Base-by-base conservation (phyloP, 2,113 vertebrate species). In the Pterocles gutturalis region DNA sequence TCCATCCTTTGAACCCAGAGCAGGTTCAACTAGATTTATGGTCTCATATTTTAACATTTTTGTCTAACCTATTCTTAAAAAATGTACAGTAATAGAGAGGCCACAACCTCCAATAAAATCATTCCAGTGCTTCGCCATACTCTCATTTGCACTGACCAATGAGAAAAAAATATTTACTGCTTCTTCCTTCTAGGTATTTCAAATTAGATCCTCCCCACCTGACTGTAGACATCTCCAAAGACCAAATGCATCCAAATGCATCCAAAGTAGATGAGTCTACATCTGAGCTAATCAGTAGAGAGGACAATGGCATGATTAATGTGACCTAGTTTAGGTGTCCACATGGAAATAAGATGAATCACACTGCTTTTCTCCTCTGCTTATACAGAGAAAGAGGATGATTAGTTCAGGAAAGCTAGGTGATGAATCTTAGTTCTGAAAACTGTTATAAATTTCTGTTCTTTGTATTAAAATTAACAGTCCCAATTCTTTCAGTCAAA, bases 311-410 rank as follows among this genome's bases (percentile, higher is more conserved):
- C 18, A 79, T 95, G 81, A 93, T 78, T 97, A 90, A 95, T 78
- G 55, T 75, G 57, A 89, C 34, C 36, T 73, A 84, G n/a, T 93
- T 94, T 84, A 87, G 67, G 48, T 82, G 77, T 96, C 93, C 93
- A 89, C 81, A 66, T 76, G 25, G 70, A 94, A 92, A 51, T 55
- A 79, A 51, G 38, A 90, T 78, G 69, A 94, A 94, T 90, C 73
- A 95, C 0, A 0, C 36, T 82, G 43, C 64, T 83, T 61, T 89
- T 78, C 85, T 76, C 51, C 24, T 78, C 43, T 85, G 19, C 77
- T 91, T 87, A 84, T 78, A 89, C 7, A 89, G 29, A 55, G 36
- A 71, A 90, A 85, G 36, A 73, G 16, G 46, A 17, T 67, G n/a
- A 87, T 78, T 60, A 75, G 51, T 78, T 91, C 72, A 61, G 21